These are phyloP conservation scores for Mormyrops attenuatus DNA, from an alignment of 2,797 vertebrate genomes.

Conservation along the genomic window DNA sequence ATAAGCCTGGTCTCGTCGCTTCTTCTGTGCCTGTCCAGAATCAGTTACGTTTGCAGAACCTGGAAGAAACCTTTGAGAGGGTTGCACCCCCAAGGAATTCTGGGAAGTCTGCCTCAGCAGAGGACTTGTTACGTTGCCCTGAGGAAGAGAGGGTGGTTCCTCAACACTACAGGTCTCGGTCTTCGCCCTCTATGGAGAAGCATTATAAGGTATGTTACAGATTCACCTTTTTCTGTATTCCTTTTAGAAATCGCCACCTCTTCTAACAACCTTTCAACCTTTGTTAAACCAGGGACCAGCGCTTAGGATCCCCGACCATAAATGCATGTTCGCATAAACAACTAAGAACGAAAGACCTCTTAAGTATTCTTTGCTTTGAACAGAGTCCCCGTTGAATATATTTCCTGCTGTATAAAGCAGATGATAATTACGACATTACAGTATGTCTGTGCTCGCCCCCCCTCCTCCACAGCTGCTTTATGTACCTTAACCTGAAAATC, in stretches of 20 bases:
- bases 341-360: neutral
- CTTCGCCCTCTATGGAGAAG: conserved; percentile 67
- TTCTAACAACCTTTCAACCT: neutral
- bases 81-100: conserved; percentile 44
- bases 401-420: neutral
- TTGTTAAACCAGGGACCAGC: neutral
- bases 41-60: conserved; percentile 38
- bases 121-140: conserved; percentile 72
- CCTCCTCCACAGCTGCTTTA: neutral
- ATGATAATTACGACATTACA: neutral
- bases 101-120: conserved; percentile 76
- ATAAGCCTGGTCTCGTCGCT: conserved; percentile 27
- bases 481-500: neutral
- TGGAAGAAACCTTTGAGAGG: conserved; percentile 42
- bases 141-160: conserved; percentile 48
- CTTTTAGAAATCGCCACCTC: neutral
- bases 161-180: conserved; percentile 73
- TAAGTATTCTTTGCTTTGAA: neutral
- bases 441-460: neutral
- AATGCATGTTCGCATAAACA: neutral
- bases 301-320: neutral
- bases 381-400: neutral
- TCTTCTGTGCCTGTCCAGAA: conserved; percentile 26
- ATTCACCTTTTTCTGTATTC: neutral
- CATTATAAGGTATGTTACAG: conserved; percentile 64